These are phyloP conservation scores for Exocentrus adspersus DNA, from an alignment of 2,888 invertebrate genomes.

Conservation along the genomic window DNA sequence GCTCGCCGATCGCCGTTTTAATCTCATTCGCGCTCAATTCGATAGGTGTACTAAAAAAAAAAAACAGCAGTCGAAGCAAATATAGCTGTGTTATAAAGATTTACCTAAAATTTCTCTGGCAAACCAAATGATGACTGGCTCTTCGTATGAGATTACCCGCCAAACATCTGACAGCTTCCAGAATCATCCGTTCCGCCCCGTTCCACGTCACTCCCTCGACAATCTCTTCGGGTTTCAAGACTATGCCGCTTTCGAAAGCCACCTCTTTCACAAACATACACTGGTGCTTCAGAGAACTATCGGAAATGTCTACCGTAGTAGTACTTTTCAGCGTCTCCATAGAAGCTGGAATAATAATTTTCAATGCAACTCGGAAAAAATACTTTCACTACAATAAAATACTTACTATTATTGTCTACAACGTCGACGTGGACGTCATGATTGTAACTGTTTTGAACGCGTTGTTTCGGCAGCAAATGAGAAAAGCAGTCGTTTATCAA, in stretches of 20 bases:
- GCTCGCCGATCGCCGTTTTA: constrained; percentile 46
- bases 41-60: constrained; percentile 36
- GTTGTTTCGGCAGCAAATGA: constrained; percentile 15
- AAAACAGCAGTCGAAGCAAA: background rate
- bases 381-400: background rate
- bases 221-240: constrained; percentile 64
- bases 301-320: constrained; percentile 45
- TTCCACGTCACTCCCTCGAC: constrained; percentile 62
- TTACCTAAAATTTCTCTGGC: constrained; percentile 48
- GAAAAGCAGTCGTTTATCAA: constrained; percentile 43
- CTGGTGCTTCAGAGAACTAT: constrained; percentile 52
- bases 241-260: constrained; percentile 63
- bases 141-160: constrained; percentile 65
- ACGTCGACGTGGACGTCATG: constrained; percentile 32
- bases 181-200: constrained; percentile 65
- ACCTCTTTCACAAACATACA: constrained; percentile 63
- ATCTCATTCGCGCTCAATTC: constrained; percentile 46
- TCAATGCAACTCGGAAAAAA: no score
- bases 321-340: constrained; percentile 22
- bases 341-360: constrained; percentile 25
- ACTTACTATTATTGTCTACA: constrained; percentile 20
- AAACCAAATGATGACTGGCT: constrained; percentile 52
- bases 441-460: constrained; percentile 7
- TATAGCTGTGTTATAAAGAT: background rate
- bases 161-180: constrained; percentile 66